A percentile compares a stretch with the other conserved stretches of the same genome.
These are phyloP conservation scores for Amblyjoppa fuscipennis DNA, from an alignment of 2,888 invertebrate genomes.

Conservation along the genomic window DNA sequence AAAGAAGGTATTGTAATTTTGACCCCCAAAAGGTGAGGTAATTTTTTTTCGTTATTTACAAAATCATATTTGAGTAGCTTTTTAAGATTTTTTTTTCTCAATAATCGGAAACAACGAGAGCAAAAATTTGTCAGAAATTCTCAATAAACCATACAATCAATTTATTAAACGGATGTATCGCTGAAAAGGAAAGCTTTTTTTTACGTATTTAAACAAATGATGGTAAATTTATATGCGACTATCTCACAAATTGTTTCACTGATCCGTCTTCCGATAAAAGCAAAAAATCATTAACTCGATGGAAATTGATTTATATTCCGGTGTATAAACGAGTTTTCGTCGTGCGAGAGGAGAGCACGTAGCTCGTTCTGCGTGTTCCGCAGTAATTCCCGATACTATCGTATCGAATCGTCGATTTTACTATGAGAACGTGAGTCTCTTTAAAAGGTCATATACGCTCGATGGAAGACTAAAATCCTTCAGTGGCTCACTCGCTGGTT, in stretches of 20 bases:
- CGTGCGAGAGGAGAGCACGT: background rate
- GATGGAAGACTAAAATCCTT: background rate
- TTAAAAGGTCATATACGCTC: background rate
- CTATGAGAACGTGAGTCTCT: conserved; percentile 11
- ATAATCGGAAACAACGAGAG: too few relatives aligned
- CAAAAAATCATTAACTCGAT: background rate
- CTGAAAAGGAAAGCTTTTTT: too few relatives aligned
- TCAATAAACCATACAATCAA: too few relatives aligned
- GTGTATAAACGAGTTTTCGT: background rate
- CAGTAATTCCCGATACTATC: background rate
- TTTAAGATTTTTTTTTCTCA: too few relatives aligned
- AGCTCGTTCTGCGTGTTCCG: background rate
- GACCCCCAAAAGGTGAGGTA: too few relatives aligned
- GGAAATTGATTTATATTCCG: background rate
- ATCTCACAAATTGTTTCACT: background rate
- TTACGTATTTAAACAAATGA: too few relatives aligned
- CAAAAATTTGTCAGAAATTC: too few relatives aligned
- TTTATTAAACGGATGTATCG: too few relatives aligned
- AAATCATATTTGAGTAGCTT: too few relatives aligned
- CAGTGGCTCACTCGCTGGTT: background rate
- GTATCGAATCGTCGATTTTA: conserved; percentile 9
- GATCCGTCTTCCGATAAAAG: background rate
- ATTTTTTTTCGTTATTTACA: too few relatives aligned
- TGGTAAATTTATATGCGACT: too few relatives aligned
- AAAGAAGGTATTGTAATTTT: too few relatives aligned